These are phyloP conservation scores for Drosophila bipectinata DNA, from an alignment of 1,140 invertebrate genomes.

Conservation along the genomic window DNA sequence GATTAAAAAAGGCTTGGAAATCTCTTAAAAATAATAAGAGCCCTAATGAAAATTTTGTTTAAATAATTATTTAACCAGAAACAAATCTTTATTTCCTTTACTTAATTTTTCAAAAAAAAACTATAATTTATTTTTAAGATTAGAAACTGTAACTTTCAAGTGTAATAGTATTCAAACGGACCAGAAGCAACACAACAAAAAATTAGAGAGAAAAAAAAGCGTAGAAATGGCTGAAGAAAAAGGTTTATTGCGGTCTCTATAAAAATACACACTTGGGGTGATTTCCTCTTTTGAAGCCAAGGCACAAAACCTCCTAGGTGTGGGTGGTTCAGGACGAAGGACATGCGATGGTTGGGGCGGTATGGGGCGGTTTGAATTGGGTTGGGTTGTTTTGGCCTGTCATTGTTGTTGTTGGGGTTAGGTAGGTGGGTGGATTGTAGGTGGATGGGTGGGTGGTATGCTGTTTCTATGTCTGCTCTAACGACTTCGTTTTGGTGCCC, in stretches of 20 bases:
- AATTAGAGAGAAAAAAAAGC: slow-evolving; percentile 12
- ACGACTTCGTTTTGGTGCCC: slow-evolving; percentile 78
- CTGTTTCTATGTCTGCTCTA: slow-evolving; percentile 46
- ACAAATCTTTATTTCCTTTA: too few relatives aligned
- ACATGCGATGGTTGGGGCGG: slow-evolving; percentile 6
- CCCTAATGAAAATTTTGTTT: too few relatives aligned
- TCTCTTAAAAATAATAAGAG: too few relatives aligned
- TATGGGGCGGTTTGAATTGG: slow-evolving; percentile 3
- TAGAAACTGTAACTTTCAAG: slow-evolving; percentile 13
- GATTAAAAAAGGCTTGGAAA: too few relatives aligned
- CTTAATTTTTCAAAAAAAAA: too few relatives aligned
- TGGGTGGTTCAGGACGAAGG: slow-evolving; percentile 39
- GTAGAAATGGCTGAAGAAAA: slow-evolving; percentile 68
- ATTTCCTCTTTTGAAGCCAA: slow-evolving; percentile 73
- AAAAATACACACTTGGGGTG: slow-evolving; percentile 82
- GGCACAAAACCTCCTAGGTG: slow-evolving; percentile 63
- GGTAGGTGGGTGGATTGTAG: slow-evolving; percentile 6
- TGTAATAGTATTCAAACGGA: slow-evolving; percentile 18
- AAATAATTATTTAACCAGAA: too few relatives aligned
- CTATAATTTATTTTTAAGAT: slow-evolving; percentile 1
- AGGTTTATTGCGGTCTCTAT: slow-evolving; percentile 82
- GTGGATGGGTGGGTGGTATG: slow-evolving; percentile 8
- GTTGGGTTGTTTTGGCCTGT: slow-evolving; percentile 3
- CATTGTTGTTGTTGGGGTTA: slow-evolving; percentile 32
- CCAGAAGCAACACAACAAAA: slow-evolving; percentile 27